These are phyloP conservation scores for Brachyistius frenatus DNA, from an alignment of 2,113 vertebrate genomes.

Conservation along the genomic window DNA sequence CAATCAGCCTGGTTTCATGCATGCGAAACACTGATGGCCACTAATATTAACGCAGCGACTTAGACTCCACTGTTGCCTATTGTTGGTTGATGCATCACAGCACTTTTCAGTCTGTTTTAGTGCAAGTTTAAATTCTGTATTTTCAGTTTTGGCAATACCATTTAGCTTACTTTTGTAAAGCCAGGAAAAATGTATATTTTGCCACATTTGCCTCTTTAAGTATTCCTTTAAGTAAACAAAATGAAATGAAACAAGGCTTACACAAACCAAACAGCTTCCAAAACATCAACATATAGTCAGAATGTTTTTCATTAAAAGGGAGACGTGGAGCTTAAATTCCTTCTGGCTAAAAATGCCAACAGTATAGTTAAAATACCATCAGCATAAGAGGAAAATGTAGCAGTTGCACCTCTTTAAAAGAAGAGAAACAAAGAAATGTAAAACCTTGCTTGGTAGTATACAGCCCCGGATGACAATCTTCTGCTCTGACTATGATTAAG, in stretches of 20 bases:
- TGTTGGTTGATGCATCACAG: background rate
- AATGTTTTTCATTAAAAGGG: background rate
- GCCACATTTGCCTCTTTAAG: background rate
- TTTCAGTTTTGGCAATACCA: background rate
- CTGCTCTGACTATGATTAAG: background rate
- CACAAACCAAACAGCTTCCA: background rate
- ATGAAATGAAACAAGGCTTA: background rate
- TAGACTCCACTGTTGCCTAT: background rate
- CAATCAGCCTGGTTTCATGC: conserved; percentile 4
- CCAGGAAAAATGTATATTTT: background rate
- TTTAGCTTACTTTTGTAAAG: background rate
- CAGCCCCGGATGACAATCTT: background rate
- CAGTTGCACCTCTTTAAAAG: background rate
- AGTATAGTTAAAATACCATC: background rate
- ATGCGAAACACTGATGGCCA: background rate
- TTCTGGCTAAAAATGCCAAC: background rate
- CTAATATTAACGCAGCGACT: background rate
- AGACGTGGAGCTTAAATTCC: background rate
- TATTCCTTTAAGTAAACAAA: background rate
- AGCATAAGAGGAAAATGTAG: background rate
- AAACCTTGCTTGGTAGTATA: too few species aligned
- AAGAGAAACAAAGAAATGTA: background rate
- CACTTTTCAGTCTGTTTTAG: background rate
- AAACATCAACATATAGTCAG: background rate
- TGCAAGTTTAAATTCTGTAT: background rate